Evolutionary conservation across 2,797 vertebrate species (phyloP).

Genomic region (Sebastiscus albofasciatus): DNA sequence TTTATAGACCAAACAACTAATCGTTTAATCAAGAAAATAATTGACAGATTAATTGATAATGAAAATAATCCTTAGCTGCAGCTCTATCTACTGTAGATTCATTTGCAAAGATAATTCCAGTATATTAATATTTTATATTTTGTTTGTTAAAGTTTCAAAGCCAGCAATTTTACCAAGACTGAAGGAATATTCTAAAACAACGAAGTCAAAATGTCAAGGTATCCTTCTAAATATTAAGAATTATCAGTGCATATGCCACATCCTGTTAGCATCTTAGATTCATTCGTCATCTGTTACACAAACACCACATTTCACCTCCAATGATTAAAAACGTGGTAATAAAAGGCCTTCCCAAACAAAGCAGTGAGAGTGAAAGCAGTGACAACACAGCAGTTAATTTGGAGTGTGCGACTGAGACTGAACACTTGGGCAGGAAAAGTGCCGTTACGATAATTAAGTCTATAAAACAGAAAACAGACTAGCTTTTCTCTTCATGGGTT

Average conservation of each 20-base stretch:
- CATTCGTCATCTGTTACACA: not conserved
- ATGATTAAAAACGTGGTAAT: not conserved
- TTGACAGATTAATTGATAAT: too few relatives aligned
- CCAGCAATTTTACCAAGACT: not conserved
- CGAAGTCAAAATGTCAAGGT: conserved; percentile 46
- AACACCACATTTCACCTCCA: conserved; percentile 1
- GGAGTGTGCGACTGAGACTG: not conserved
- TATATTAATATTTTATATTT: not conserved
- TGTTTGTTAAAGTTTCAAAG: not conserved
- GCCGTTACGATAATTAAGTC: conserved; percentile 23
- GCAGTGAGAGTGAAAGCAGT: not conserved
- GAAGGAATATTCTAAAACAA: not conserved
- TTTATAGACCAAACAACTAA: too few relatives aligned
- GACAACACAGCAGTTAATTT: not conserved
- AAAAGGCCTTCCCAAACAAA: not conserved
- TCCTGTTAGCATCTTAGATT: conserved; percentile 20
- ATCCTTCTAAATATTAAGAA: conserved; percentile 43
- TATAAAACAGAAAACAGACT: conserved; percentile 17
- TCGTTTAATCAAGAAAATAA: rapidly evolving
- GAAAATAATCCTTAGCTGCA: too few relatives aligned
- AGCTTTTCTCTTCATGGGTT: conserved; percentile 13
- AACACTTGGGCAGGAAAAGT: not conserved
- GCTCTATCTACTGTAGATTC: not conserved
- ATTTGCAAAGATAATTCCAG: not conserved
- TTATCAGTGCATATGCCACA: not conserved